These are phyloP conservation scores for Luffia ferchaultella DNA, from an alignment of 2,888 invertebrate species.

Conservation along the genomic window DNA sequence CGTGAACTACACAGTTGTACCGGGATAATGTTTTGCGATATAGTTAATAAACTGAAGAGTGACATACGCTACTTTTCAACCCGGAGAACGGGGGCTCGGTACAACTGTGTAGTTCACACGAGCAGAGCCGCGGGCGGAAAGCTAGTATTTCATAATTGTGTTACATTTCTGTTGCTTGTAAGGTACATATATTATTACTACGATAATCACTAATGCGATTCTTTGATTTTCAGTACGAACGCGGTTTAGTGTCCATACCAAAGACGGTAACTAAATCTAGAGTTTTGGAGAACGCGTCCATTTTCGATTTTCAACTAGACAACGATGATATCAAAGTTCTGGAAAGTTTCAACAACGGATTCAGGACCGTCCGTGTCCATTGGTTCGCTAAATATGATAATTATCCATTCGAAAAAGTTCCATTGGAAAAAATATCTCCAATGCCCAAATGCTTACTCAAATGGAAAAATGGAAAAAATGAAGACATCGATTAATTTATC, in stretches of 20 bases:
- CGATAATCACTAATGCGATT: too few species aligned
- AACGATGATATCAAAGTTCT: constrained; percentile 25
- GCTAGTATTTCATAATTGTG: too few species aligned
- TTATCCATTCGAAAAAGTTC: constrained; percentile 31
- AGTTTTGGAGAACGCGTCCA: constrained; percentile 37
- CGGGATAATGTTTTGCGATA: too few species aligned
- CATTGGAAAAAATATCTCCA: constrained; percentile 6
- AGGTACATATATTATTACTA: too few species aligned
- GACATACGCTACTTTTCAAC: too few species aligned
- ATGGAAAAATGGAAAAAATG: background rate
- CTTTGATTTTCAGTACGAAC: too few species aligned
- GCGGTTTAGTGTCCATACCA: constrained; percentile 34
- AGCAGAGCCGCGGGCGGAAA: too few species aligned
- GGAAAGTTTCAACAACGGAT: constrained; percentile 34
- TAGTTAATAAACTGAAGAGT: too few species aligned
- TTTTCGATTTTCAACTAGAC: constrained; percentile 41
- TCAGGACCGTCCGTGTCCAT: constrained; percentile 24
- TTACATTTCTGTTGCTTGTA: too few species aligned
- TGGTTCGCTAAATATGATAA: constrained; percentile 33
- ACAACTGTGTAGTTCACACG: too few species aligned
- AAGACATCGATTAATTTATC: background rate
- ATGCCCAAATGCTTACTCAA: background rate
- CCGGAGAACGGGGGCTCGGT: too few species aligned
- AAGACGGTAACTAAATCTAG: constrained; percentile 35
- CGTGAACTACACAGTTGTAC: too few species aligned